phyloP scores from a whole-genome alignment of 2,797 vertebrate genomes.

The Poecilia wingei region DNA sequence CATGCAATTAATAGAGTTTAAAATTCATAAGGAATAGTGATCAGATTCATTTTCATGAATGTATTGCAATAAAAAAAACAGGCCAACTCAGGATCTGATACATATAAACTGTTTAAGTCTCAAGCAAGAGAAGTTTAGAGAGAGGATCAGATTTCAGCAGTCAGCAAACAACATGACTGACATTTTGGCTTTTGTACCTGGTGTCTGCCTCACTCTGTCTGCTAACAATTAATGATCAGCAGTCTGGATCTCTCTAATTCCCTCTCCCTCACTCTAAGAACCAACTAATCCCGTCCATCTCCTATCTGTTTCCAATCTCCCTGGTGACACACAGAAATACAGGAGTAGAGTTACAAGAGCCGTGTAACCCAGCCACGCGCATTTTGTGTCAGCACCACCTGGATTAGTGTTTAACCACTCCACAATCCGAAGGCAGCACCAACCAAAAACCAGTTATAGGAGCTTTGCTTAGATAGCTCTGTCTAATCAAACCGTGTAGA shows the following conservation, averaged over 20 bases:
- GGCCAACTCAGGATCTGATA: neutral
- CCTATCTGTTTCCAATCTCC: conserved; percentile 69
- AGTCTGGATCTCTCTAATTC: conserved; percentile 15
- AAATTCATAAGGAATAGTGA: neutral
- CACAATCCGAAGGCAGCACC: conserved; percentile 64
- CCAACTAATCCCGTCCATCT: conserved; percentile 50
- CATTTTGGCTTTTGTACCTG: conserved; percentile 54
- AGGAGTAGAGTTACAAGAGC: conserved; percentile 64
- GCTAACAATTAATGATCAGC: conserved; percentile 59
- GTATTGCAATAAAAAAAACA: neutral
- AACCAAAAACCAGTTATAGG: conserved; percentile 65
- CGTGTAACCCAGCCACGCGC: conserved; percentile 58
- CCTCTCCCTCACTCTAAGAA: conserved; percentile 35
- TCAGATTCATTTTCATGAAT: neutral
- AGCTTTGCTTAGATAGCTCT: conserved; percentile 32
- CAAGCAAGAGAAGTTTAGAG: conserved; percentile 22
- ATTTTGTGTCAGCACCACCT: conserved; percentile 74
- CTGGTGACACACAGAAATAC: conserved; percentile 63
- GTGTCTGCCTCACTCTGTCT: conserved; percentile 51
- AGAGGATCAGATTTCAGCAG: conserved; percentile 30
- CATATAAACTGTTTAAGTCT: neutral
- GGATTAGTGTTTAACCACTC: conserved; percentile 75
- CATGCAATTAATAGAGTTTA: neutral
- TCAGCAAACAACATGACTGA: conserved; percentile 45
- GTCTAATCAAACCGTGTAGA: conserved; percentile 15